phyloP scores from a whole-genome alignment of 1,140 invertebrate species.

The Procambarus clarkii region DNA sequence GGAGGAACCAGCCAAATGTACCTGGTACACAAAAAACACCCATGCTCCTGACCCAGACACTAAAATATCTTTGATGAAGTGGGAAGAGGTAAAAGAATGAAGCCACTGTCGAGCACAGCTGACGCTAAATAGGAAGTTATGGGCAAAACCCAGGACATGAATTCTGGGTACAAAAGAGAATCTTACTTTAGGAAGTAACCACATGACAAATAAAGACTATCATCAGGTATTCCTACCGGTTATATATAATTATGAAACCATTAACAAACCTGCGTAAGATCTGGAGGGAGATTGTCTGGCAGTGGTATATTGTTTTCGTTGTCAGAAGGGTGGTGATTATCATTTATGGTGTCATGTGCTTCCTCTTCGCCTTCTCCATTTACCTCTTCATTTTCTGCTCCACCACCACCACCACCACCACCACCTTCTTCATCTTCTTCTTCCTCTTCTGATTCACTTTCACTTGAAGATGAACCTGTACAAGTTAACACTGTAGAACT shows the following conservation, averaged over 20 bases:
- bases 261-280: constrained; percentile 76
- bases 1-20: too few relatives aligned
- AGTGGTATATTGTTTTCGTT: constrained; percentile 77
- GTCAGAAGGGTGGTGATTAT: constrained; percentile 22
- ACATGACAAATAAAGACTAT: too few relatives aligned
- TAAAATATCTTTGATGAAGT: too few relatives aligned
- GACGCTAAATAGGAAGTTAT: too few relatives aligned
- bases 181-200: too few relatives aligned
- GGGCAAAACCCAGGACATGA: too few relatives aligned
- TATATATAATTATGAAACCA: neutral
- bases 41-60: too few relatives aligned
- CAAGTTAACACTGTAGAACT: neutral
- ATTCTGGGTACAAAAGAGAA: too few relatives aligned
- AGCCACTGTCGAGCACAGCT: too few relatives aligned
- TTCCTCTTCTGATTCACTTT: constrained; percentile 74
- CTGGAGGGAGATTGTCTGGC: constrained; percentile 79
- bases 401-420: neutral
- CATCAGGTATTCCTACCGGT: too few relatives aligned
- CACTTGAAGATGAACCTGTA: constrained; percentile 71
- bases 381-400: constrained; percentile 29
- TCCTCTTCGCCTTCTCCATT: constrained; percentile 47
- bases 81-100: too few relatives aligned
- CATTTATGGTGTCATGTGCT: constrained; percentile 2
- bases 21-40: too few relatives aligned
- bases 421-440: constrained; percentile 73